phyloP scores from a whole-genome alignment of 2,797 vertebrate genomes.

The Sebastes elongatus region DNA sequence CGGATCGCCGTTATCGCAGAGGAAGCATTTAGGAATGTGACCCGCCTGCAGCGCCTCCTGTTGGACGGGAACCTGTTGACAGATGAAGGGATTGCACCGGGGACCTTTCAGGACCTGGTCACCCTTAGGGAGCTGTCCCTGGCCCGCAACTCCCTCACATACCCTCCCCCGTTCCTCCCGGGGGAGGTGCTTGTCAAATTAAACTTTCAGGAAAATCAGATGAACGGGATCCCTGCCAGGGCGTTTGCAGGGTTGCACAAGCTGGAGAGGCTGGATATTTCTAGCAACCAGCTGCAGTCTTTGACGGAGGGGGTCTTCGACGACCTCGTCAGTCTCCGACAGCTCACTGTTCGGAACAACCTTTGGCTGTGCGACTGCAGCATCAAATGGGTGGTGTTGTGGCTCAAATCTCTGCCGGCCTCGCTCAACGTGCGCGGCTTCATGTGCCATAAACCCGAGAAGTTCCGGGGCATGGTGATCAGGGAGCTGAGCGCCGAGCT shows the following conservation, averaged over 20 bases:
- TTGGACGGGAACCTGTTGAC: slow-evolving; percentile 93
- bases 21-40: slow-evolving; percentile 91
- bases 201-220: slow-evolving; percentile 95
- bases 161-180: slow-evolving; percentile 89
- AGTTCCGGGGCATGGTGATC: slow-evolving; percentile 94
- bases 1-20: slow-evolving; percentile 92
- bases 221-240: slow-evolving; percentile 88
- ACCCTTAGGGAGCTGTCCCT: slow-evolving; percentile 93
- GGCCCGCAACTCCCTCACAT: slow-evolving; percentile 91
- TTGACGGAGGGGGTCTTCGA: slow-evolving; percentile 91
- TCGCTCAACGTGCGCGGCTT: slow-evolving; percentile 93
- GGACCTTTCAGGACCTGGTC: slow-evolving; percentile 89
- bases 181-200: slow-evolving; percentile 88
- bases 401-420: slow-evolving; percentile 90
- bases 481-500: slow-evolving; percentile 92
- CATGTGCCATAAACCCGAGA: slow-evolving; percentile 95
- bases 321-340: slow-evolving; percentile 88
- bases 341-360: slow-evolving; percentile 95
- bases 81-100: slow-evolving; percentile 90
- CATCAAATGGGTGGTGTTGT: slow-evolving; percentile 93
- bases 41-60: slow-evolving; percentile 89
- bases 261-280: slow-evolving; percentile 93
- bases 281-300: slow-evolving; percentile 91
- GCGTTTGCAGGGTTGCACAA: slow-evolving; percentile 89
- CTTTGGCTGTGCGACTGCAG: slow-evolving; percentile 95